phyloP scores from a whole-genome alignment of 2,888 invertebrate species.

The Apodemia mormo region DNA sequence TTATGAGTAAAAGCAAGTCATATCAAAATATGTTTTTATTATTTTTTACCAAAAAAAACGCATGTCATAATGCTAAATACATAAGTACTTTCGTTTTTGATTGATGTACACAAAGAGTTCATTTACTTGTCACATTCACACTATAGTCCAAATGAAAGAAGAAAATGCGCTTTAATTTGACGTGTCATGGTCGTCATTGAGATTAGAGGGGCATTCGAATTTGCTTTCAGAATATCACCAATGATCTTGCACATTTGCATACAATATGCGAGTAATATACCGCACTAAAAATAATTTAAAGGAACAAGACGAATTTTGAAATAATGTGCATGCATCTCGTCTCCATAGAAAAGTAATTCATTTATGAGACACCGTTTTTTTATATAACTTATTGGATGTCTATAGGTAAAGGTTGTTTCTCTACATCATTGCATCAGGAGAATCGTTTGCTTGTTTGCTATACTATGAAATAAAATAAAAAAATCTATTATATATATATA shows the following conservation, averaged over 20 bases:
- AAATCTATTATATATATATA: too few relatives aligned
- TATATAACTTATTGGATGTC: too few relatives aligned
- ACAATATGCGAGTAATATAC: too few relatives aligned
- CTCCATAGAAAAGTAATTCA: too few relatives aligned
- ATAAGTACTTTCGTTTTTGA: background rate
- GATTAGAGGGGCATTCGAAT: background rate
- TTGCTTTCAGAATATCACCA: background rate
- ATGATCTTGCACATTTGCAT: background rate
- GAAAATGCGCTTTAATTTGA: conserved; percentile 8
- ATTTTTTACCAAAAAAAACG: background rate
- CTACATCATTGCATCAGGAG: too few relatives aligned
- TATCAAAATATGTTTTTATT: background rate
- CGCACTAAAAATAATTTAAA: too few relatives aligned
- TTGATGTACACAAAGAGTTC: background rate
- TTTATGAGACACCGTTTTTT: too few relatives aligned
- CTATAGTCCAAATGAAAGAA: background rate
- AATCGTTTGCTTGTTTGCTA: too few relatives aligned
- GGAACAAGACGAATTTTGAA: too few relatives aligned
- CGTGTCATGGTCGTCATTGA: background rate
- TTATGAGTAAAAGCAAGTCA: background rate
- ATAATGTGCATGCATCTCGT: too few relatives aligned
- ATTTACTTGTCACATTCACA: conserved; percentile 1
- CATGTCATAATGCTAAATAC: background rate
- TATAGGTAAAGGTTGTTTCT: too few relatives aligned
- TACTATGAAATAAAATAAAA: too few relatives aligned